Conservation (phyloP, 53 echinoderm and acorn worm genomes). For the Paracentrotus lividus region DNA sequence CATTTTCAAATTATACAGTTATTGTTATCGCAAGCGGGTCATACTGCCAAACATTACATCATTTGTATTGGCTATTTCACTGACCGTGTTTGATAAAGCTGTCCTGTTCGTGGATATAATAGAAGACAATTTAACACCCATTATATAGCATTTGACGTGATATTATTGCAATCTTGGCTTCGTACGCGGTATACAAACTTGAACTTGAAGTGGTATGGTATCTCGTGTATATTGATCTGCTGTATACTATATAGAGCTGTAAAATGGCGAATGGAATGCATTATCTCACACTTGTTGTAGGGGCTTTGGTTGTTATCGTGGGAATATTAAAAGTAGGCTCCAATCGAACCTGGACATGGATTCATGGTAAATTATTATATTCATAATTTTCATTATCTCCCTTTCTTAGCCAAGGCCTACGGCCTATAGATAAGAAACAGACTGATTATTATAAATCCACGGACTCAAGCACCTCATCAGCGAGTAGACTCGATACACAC, state of each 20-base stretch:
- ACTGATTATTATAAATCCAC: no score
- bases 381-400: no score
- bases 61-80: neutral
- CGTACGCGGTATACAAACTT: neutral
- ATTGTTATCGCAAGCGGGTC: neutral
- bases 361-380: slow-evolving; percentile 50
- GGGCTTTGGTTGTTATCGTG: slow-evolving; percentile 58
- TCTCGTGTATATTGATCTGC: no score
- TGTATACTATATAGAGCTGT: neutral
- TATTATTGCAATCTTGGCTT: neutral
- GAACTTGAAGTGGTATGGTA: neutral
- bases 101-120: neutral
- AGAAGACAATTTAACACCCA: neutral
- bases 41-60: neutral
- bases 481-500: no score
- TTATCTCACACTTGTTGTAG: slow-evolving; percentile 69
- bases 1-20: neutral
- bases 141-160: no score
- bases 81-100: neutral
- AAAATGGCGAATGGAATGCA: slow-evolving; percentile 38
- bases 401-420: no score
- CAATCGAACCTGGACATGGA: slow-evolving; percentile 73
- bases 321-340: slow-evolving; percentile 81
- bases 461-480: no score
- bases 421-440: no score